Conservation (phyloP, 2,113 vertebrate genomes). For the Mionectes macconnelli region DNA sequence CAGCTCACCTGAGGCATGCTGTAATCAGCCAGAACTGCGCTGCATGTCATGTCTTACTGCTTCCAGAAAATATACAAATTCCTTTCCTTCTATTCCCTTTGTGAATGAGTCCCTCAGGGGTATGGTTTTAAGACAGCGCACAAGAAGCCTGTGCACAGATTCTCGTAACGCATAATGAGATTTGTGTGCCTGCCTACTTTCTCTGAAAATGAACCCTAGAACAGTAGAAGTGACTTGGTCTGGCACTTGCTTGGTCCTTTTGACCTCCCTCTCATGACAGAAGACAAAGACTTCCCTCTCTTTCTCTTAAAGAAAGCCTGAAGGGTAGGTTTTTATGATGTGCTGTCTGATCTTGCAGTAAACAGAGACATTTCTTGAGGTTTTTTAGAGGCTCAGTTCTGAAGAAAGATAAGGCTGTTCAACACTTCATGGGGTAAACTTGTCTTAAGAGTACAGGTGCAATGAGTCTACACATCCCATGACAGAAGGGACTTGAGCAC, state of each 20-base stretch:
- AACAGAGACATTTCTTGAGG: neutral
- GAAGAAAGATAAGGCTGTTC: neutral
- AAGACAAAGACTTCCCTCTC: neutral
- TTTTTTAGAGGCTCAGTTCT: neutral
- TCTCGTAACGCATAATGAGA: neutral
- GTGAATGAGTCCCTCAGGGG: slow-evolving; percentile 47
- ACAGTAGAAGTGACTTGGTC: neutral
- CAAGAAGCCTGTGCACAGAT: neutral
- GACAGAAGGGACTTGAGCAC: too few species aligned
- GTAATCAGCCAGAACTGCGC: slow-evolving; percentile 26
- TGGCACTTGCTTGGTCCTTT: neutral
- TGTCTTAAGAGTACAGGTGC: neutral
- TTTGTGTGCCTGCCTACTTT: slow-evolving; percentile 1
- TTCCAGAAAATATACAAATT: slow-evolving; percentile 18
- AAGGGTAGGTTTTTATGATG: neutral
- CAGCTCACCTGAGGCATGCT: slow-evolving; percentile 43
- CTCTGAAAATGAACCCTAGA: neutral
- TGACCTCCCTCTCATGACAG: slow-evolving; percentile 2
- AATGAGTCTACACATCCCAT: neutral
- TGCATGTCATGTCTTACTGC: slow-evolving; percentile 20
- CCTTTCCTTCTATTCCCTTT: neutral
- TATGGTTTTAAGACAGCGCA: neutral
- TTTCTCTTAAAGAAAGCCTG: neutral
- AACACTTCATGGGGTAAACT: neutral
- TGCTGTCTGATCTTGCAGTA: neutral